Percentiles rank a stretch among this genome's conserved stretches.
phyloP scores from a whole-genome alignment of 2,113 vertebrate genomes.

The Spea bombifrons region DNA sequence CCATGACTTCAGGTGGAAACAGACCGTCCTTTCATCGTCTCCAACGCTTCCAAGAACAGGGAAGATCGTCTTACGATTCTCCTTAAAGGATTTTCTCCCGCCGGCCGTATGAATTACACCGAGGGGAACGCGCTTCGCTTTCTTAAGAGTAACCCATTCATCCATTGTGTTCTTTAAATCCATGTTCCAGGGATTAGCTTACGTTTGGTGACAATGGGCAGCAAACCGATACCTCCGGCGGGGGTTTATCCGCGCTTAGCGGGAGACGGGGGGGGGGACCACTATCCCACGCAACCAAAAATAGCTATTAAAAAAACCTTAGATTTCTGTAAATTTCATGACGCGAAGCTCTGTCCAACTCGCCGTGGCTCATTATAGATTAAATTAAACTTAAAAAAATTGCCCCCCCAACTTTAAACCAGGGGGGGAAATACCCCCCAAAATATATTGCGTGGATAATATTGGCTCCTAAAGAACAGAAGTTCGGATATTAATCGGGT shows the following conservation, averaged over 20 bases:
- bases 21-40: constrained; percentile 5
- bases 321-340: no score
- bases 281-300: no score
- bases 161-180: constrained; percentile 11
- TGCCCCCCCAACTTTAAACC: no score
- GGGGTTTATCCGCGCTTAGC: not conserved
- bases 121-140: constrained; percentile 1
- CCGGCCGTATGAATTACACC: constrained; percentile 14
- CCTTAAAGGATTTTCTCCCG: not conserved
- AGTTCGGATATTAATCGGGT: no score
- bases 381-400: no score
- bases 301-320: no score
- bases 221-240: not conserved
- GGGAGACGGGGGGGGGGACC: no score
- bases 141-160: constrained; percentile 30
- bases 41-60: not conserved
- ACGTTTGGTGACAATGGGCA: not conserved
- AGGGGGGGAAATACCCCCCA: no score
- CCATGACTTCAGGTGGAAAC: constrained; percentile 19
- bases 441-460: no score
- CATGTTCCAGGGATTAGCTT: constrained; percentile 18
- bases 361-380: no score
- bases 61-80: not conserved
- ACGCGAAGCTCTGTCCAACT: no score
- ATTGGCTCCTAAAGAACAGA: no score